These are phyloP conservation scores for Xestoiulus laeticollis DNA, from an alignment of 2,888 invertebrate genomes.

Conservation along the genomic window DNA sequence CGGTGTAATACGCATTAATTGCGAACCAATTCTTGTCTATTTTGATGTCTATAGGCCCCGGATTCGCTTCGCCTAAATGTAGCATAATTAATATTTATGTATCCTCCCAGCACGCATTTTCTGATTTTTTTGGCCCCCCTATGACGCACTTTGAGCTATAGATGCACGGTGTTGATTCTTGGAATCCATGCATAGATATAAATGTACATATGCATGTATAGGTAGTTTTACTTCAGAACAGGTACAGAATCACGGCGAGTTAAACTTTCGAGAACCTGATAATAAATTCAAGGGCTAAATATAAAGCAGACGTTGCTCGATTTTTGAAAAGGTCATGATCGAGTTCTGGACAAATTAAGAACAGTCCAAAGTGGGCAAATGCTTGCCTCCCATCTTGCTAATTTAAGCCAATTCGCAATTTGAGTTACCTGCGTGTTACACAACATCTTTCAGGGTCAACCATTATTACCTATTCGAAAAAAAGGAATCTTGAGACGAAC, in stretches of 20 bases:
- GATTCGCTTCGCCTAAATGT: neutral
- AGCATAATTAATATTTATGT: neutral
- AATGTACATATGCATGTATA: too few species aligned
- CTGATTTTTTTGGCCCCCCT: neutral
- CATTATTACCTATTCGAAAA: neutral
- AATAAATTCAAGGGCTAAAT: neutral
- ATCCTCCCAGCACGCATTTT: neutral
- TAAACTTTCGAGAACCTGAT: neutral
- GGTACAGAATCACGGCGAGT: neutral
- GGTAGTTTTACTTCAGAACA: neutral
- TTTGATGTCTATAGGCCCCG: neutral
- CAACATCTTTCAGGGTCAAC: neutral
- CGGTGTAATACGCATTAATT: too few species aligned
- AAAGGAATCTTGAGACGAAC: neutral
- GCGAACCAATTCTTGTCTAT: neutral
- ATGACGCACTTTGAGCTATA: neutral
- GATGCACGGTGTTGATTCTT: neutral
- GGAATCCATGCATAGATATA: neutral
- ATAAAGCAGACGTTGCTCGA: neutral
- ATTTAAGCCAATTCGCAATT: neutral
- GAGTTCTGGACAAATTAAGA: neutral
- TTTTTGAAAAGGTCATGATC: neutral
- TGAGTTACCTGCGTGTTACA: too few species aligned
- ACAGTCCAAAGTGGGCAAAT: neutral
- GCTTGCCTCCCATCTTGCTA: neutral